phyloP scores from a whole-genome alignment of 1,140 invertebrate species.

The Solenopsis invicta region DNA sequence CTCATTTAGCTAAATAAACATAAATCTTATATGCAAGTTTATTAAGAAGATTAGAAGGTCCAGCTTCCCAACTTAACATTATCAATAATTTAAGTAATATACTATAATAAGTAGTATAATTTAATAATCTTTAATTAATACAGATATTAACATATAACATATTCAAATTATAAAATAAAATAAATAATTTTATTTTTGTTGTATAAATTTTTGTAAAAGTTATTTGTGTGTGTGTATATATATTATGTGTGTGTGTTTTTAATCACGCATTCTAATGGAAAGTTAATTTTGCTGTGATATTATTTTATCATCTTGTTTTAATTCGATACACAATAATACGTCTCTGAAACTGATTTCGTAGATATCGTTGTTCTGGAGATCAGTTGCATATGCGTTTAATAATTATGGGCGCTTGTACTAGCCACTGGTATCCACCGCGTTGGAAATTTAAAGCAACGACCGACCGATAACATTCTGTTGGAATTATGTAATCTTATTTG shows the following conservation, averaged over 20 bases:
- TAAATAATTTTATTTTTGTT: background rate
- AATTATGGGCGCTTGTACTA: constrained; percentile 40
- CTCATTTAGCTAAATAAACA: background rate
- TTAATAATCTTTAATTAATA: too few relatives aligned
- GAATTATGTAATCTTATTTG: constrained; percentile 68
- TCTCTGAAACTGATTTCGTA: constrained; percentile 33
- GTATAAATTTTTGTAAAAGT: too few relatives aligned
- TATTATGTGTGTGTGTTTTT: background rate
- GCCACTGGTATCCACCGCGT: constrained; percentile 2
- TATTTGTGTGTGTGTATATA: too few relatives aligned
- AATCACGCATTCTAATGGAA: constrained; percentile 23
- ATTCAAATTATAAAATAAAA: background rate
- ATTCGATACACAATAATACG: background rate
- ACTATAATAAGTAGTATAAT: too few relatives aligned
- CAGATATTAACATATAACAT: background rate
- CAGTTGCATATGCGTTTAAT: constrained; percentile 61
- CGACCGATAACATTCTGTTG: constrained; percentile 65
- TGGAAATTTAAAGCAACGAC: constrained; percentile 58
- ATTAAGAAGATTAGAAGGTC: background rate
- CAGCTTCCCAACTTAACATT: too few relatives aligned
- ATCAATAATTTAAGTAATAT: too few relatives aligned
- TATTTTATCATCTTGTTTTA: constrained; percentile 4
- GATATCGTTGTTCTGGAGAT: constrained; percentile 57
- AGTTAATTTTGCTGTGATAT: constrained; percentile 1
- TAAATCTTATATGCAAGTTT: constrained; percentile 1